These are phyloP conservation scores for Ahaetulla prasina DNA, from an alignment of 2,113 vertebrate genomes.

Conservation along the genomic window DNA sequence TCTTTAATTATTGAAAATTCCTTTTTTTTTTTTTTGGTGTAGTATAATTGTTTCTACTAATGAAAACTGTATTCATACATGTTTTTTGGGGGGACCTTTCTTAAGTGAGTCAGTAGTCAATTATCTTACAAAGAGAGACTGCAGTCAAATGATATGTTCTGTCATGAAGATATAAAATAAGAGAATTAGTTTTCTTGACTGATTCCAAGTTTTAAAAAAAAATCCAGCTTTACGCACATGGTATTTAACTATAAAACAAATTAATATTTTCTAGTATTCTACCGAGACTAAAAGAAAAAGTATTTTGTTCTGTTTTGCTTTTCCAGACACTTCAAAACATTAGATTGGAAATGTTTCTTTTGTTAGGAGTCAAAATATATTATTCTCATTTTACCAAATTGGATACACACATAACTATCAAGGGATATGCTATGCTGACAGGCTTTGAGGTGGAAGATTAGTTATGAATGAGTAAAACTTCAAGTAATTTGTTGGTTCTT, in stretches of 20 bases:
- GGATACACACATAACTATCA: slow-evolving; percentile 33
- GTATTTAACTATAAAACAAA: slow-evolving; percentile 54
- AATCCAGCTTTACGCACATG: slow-evolving; percentile 54
- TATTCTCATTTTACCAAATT: slow-evolving; percentile 39
- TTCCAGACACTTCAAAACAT: slow-evolving; percentile 31
- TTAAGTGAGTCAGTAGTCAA: not conserved
- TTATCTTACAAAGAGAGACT: not conserved
- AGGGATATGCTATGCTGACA: slow-evolving; percentile 28
- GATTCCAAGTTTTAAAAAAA: slow-evolving; percentile 54
- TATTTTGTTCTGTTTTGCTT: slow-evolving; percentile 6
- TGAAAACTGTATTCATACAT: not conserved
- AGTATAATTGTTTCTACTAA: not conserved
- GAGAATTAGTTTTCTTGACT: slow-evolving; percentile 50
- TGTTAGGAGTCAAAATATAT: slow-evolving; percentile 42
- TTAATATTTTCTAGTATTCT: slow-evolving; percentile 53
- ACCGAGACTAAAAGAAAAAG: slow-evolving; percentile 42
- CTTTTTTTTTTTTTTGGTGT: no score
- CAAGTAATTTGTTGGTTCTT: slow-evolving; percentile 51
- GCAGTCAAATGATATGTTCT: slow-evolving; percentile 51
- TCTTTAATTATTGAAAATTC: not conserved
- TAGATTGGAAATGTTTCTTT: slow-evolving; percentile 57
- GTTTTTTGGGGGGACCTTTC: not conserved
- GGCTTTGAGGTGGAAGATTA: slow-evolving; percentile 47
- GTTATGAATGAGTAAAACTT: slow-evolving; percentile 57
- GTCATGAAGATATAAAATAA: slow-evolving; percentile 56